phyloP scores from a whole-genome alignment of 2,888 invertebrate genomes.

The Saturnia pavonia region DNA sequence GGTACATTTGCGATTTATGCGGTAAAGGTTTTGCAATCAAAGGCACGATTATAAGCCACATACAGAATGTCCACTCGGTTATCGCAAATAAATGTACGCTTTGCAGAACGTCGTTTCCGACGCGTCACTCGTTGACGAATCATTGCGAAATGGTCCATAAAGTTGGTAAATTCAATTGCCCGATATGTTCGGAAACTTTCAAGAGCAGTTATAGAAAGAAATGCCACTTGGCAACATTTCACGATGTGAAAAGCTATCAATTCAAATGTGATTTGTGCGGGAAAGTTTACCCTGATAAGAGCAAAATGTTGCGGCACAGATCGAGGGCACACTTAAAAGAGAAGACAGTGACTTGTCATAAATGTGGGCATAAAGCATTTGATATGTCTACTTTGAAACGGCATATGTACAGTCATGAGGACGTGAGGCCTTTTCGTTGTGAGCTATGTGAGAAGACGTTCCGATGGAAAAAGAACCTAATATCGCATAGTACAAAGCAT shows the following conservation, averaged over 20 bases:
- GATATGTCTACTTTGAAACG: slow-evolving; percentile 25
- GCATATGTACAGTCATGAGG: slow-evolving; percentile 29
- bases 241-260: slow-evolving; percentile 23
- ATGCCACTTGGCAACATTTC: slow-evolving; percentile 23
- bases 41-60: slow-evolving; percentile 42
- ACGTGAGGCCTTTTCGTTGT: slow-evolving; percentile 52
- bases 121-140: slow-evolving; percentile 22
- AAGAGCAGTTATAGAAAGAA: slow-evolving; percentile 21
- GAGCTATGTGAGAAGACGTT: slow-evolving; percentile 63
- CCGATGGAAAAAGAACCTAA: slow-evolving; percentile 28
- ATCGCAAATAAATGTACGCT: slow-evolving; percentile 25
- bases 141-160: slow-evolving; percentile 27
- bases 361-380: slow-evolving; percentile 32
- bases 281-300: slow-evolving; percentile 25
- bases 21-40: slow-evolving; percentile 47
- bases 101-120: slow-evolving; percentile 25
- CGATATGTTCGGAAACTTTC: slow-evolving; percentile 25
- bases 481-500: slow-evolving; percentile 22
- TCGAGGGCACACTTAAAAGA: slow-evolving; percentile 31
- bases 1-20: slow-evolving; percentile 50
- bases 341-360: slow-evolving; percentile 30
- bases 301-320: slow-evolving; percentile 20
- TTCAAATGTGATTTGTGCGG: slow-evolving; percentile 46
- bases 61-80: slow-evolving; percentile 35
- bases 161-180: slow-evolving; percentile 26